Evolutionary conservation across 2,797 vertebrate species (phyloP).

Genomic region (Hyperoplus immaculatus): DNA sequence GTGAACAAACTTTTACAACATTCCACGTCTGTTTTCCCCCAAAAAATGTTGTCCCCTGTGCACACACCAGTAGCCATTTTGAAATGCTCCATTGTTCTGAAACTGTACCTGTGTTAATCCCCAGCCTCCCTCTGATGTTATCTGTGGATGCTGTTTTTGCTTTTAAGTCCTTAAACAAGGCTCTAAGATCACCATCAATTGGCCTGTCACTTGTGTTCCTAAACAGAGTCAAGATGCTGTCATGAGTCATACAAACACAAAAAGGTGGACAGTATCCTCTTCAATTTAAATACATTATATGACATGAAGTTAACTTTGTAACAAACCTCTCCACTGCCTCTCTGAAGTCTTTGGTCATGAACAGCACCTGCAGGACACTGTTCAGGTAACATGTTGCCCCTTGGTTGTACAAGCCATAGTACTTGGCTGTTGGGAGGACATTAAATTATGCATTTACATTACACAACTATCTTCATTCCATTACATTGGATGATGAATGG

Average conservation of each 20-base stretch:
- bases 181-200: slow-evolving; percentile 47
- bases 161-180: slow-evolving; percentile 63
- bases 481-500: background rate
- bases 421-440: slow-evolving; percentile 7
- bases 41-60: too few relatives aligned
- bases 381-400: slow-evolving; percentile 83
- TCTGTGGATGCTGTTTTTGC: fast-evolving
- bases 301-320: background rate
- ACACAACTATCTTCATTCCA: background rate
- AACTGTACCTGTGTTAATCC: slow-evolving; percentile 63
- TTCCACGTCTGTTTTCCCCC: too few relatives aligned
- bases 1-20: too few relatives aligned
- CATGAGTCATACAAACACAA: background rate
- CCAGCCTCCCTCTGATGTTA: slow-evolving; percentile 57
- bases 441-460: background rate
- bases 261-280: background rate
- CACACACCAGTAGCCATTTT: too few relatives aligned
- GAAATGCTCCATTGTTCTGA: background rate
- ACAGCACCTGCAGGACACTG: slow-evolving; percentile 81
- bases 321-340: slow-evolving; percentile 68
- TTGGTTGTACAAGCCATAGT: slow-evolving; percentile 74
- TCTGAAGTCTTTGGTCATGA: slow-evolving; percentile 78
- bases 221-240: background rate
- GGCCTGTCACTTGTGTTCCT: fast-evolving
- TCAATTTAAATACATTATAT: background rate